phyloP scores from a whole-genome alignment of 2,113 vertebrate species.

The Meles meles region DNA sequence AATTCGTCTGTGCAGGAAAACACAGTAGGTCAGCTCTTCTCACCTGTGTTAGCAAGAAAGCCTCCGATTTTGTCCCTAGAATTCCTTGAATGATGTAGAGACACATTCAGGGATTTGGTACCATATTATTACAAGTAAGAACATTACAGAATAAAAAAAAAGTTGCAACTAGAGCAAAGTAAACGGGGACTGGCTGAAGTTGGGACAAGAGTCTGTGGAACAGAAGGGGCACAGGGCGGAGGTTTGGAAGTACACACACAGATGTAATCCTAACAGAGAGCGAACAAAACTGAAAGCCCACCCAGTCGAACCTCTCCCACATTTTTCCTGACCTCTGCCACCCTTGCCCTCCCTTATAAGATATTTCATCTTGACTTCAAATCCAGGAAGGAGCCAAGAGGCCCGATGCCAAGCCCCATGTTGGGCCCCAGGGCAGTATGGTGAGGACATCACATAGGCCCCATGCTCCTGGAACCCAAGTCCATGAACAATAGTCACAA shows the following conservation, averaged over 20 bases:
- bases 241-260: too few relatives aligned
- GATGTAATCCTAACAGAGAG: neutral
- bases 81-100: neutral
- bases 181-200: neutral
- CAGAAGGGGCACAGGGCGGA: neutral
- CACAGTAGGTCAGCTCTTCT: neutral
- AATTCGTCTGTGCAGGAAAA: slow-evolving; percentile 74
- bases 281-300: neutral
- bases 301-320: neutral
- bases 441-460: neutral
- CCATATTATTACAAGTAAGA: neutral
- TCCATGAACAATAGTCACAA: neutral
- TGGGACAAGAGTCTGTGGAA: neutral
- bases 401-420: neutral
- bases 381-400: neutral
- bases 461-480: neutral
- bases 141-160: neutral
- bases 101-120: neutral
- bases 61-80: neutral
- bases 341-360: neutral
- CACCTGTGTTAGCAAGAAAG: neutral
- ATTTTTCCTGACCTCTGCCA: neutral
- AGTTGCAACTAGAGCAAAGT: neutral
- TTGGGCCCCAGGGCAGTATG: neutral
- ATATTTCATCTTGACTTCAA: neutral